Evolutionary conservation across 2,888 invertebrate species (phyloP).

Genomic region (Caenorhabditis zanzibari): DNA sequence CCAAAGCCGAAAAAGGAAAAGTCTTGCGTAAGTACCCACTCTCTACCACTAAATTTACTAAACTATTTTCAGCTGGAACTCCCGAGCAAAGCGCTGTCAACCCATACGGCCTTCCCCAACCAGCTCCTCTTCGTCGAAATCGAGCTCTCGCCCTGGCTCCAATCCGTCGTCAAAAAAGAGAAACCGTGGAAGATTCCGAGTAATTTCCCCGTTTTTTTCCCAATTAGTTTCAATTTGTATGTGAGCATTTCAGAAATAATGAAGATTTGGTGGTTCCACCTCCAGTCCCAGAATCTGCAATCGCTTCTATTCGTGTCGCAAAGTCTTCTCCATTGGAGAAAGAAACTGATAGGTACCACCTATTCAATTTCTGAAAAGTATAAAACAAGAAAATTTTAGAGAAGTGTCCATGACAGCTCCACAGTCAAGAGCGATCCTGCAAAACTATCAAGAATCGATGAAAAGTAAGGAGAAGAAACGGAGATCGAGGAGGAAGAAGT

Average conservation of each 20-base stretch:
- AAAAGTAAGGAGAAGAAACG: conserved; percentile 47
- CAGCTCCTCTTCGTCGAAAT: conserved; percentile 46
- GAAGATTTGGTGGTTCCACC: conserved; percentile 55
- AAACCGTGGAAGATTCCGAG: conserved; percentile 21
- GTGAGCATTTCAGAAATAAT: conserved; percentile 31
- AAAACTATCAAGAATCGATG: conserved; percentile 40
- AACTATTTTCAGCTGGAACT: conserved; percentile 58
- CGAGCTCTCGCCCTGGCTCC: conserved; percentile 62
- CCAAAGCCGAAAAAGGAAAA: conserved; percentile 81
- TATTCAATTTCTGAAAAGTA: not conserved
- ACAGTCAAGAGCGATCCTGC: conserved; percentile 48
- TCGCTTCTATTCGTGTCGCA: conserved; percentile 17
- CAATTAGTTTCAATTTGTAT: conserved; percentile 4
- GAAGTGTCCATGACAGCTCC: conserved; percentile 43
- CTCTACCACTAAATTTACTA: not conserved
- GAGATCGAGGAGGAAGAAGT: conserved; percentile 47
- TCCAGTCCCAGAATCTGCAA: conserved; percentile 30
- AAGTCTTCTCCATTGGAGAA: conserved; percentile 9
- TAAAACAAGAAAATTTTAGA: not conserved
- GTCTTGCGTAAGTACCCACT: conserved; percentile 66
- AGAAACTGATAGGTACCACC: conserved; percentile 13
- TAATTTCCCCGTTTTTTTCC: not conserved
- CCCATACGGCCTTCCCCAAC: conserved; percentile 65
- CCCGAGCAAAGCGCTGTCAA: conserved; percentile 59
- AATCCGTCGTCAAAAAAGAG: conserved; percentile 47